Base-by-base conservation (phyloP, 2,888 invertebrate species). In the Lepidocyrtoides sp. region DNA sequence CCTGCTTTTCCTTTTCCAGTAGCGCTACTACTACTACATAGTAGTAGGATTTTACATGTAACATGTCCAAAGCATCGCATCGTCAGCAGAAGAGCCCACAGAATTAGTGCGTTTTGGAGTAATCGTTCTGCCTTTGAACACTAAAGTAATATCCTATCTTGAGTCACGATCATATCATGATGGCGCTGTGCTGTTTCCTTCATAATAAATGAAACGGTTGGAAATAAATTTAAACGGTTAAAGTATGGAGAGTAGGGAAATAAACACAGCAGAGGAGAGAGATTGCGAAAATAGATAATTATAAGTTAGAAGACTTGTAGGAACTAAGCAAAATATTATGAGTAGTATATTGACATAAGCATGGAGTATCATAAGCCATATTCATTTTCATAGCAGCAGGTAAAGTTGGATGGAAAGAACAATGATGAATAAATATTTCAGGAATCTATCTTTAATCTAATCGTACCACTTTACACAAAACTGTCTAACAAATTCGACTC, bases 191-290 rank as follows among this genome's bases (percentile, higher is more conserved):
- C n/a, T n/a, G n/a, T n/a, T 14, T 54, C 54, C 5, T 32, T n/a
- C 66, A 66, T 66, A 29, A 66, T 32, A 66, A 32, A 66, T 66
- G 66, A 66, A 66, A 32, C 66, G 3, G 66, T 32, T 29, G 66
- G n/a, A 29, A 14, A n/a, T 66, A 66, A 66, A 29, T 66, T 66
- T 32, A 32, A 32, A 14, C n/a, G 32, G 32, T 29, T 12, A 29
- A 66, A 32, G 32, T 14, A 66, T 54, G 54, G n/a, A 3, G n/a
- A 66, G 32, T 7, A 3, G 3, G 32, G 1, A 32, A 0, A 32
- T 8, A n/a, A n/a, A n/a, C n/a, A n/a, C n/a, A n/a, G 63, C 14
- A 32, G 32, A 1, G 12, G 8, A 66, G n/a, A 66, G 32, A 66
- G 66, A 66, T 32, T 66, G 32, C 29, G 32, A 66, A 66, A 29